Evolutionary conservation across 2,888 invertebrate species (phyloP), one percentile per base, ranked within the genome.

Genomic region (Synergus japonicus): DNA sequence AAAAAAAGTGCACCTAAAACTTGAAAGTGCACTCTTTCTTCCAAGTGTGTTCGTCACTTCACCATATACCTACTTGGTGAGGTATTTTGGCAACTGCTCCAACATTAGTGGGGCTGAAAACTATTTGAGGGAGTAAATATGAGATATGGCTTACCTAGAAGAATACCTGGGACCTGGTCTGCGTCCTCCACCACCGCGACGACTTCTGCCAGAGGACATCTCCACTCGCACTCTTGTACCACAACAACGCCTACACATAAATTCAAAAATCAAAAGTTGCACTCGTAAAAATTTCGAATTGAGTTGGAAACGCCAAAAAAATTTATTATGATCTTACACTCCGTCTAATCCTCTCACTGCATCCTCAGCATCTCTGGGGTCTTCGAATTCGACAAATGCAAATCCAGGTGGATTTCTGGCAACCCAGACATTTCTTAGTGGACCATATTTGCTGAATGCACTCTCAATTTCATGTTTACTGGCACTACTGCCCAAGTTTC

Each of bases 351-450:
- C 97, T 88, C 97, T 93, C 15, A 96, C 96, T 46, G 97, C 95
- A 92, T 97, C 97, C 92, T 97, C 97, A 15, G 97, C 97, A 91
- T 98, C 98, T 82, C 97, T 93, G 18, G 96, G 95, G 89, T 98
- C 97, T 93, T 97, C 97, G 92, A 95, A 97, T 92, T 97, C 97
- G 5, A 97, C 97, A 92, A 97, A 97, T 0, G 97, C 97, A 93
- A 97, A 97, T 22, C 97, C 98, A 8, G 98, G 97, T 63, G 98
- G 98, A 91, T 98, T 97, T 88, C 98, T 94, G 0, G 98, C 98
- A 77, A 98, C 97, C 98, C 98, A 98, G 73, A 98, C 97, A 92
- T 97, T 98, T 87, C 97, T 94, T 84, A 98, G 94, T 64, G 96
- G 96, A 10, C 98, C 98, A 92, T 97, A 98, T 92, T 97, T 97